phyloP scores from a whole-genome alignment of 2,113 vertebrate genomes.

The Bufo gargarizans region DNA sequence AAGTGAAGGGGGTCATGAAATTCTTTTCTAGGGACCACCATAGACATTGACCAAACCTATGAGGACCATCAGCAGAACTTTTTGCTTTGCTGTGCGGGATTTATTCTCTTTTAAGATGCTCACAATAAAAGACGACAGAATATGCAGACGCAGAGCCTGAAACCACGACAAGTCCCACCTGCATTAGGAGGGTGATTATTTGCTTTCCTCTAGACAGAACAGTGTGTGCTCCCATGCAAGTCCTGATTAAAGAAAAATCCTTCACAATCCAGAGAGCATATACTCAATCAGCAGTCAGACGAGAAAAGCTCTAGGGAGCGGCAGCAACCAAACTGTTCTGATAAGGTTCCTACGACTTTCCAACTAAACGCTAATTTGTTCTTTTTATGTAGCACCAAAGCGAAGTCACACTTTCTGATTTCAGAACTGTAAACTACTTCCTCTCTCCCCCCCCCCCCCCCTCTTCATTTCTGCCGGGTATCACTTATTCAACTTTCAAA shows the following conservation, averaged over 20 bases:
- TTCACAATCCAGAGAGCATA: slow-evolving; percentile 65
- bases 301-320: slow-evolving; percentile 64
- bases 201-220: slow-evolving; percentile 48
- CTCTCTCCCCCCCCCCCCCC: slow-evolving; percentile 51
- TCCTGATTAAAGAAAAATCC: slow-evolving; percentile 69
- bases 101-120: no score
- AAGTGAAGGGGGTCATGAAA: no score
- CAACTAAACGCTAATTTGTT: slow-evolving; percentile 65
- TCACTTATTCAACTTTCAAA: slow-evolving; percentile 58
- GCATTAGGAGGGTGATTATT: slow-evolving; percentile 1
- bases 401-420: slow-evolving; percentile 62
- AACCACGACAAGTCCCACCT: background rate
- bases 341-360: slow-evolving; percentile 65
- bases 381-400: slow-evolving; percentile 62
- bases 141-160: background rate
- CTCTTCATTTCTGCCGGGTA: slow-evolving; percentile 40
- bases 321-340: slow-evolving; percentile 65
- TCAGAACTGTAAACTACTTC: slow-evolving; percentile 67
- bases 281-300: slow-evolving; percentile 61
- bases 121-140: background rate
- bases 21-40: no score
- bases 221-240: slow-evolving; percentile 39
- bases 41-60: no score
- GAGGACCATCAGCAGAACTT: no score
- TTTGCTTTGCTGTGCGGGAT: no score